Evolutionary conservation across 2,888 invertebrate species (phyloP).

Genomic region (Tortricodes alternella): DNA sequence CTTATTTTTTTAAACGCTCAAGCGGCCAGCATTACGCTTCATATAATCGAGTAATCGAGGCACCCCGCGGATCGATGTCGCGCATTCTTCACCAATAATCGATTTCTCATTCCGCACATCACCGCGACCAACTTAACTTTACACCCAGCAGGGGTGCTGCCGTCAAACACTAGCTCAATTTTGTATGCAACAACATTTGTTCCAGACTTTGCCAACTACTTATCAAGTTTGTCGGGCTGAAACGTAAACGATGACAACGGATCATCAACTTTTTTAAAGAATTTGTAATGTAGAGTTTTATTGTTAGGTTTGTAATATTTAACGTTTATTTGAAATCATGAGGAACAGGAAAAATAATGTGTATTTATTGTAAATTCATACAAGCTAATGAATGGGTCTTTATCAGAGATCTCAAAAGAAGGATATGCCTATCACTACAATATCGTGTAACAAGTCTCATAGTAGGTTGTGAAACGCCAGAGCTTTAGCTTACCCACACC

Average conservation of each 20-base stretch:
- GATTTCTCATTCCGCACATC: slow-evolving; percentile 49
- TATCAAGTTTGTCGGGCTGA: slow-evolving; percentile 1
- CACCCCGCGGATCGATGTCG: slow-evolving; percentile 50
- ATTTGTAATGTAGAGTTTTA: slow-evolving; percentile 19
- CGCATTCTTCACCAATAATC: slow-evolving; percentile 54
- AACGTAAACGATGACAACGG: slow-evolving; percentile 23
- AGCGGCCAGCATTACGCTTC: slow-evolving; percentile 40
- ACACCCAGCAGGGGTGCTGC: neutral
- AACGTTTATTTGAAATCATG: neutral
- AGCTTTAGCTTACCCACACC: too few relatives aligned
- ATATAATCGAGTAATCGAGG: slow-evolving; percentile 52
- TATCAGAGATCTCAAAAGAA: too few relatives aligned
- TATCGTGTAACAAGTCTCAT: too few relatives aligned
- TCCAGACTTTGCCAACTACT: neutral
- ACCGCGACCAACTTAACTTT: slow-evolving; percentile 22
- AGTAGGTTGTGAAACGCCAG: too few relatives aligned
- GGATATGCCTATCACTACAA: too few relatives aligned
- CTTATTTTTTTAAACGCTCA: slow-evolving; percentile 26
- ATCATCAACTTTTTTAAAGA: slow-evolving; percentile 15
- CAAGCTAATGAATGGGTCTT: neutral
- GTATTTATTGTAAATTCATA: neutral
- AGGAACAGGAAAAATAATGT: neutral
- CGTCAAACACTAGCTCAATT: neutral
- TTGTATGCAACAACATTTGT: neutral
- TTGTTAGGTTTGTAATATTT: neutral